These are phyloP conservation scores for Trichogramma dendrolimi DNA, from an alignment of 2,888 invertebrate genomes.

Conservation along the genomic window DNA sequence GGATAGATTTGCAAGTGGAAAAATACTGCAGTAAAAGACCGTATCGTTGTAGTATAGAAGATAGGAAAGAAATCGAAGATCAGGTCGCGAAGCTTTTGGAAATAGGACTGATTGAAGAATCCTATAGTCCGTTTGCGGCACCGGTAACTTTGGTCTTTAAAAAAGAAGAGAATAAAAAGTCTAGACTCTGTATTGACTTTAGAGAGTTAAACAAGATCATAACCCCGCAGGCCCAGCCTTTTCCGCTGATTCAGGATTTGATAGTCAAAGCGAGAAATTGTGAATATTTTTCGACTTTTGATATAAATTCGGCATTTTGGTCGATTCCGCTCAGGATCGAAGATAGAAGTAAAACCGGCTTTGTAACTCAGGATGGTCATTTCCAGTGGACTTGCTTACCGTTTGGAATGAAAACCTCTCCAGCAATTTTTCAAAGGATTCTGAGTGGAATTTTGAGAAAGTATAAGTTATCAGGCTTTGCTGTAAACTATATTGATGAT, in stretches of 20 bases:
- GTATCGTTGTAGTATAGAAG: slow-evolving; percentile 29
- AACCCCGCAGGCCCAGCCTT: slow-evolving; percentile 31
- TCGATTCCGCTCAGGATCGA: slow-evolving; percentile 29
- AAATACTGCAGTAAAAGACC: slow-evolving; percentile 31
- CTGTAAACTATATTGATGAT: slow-evolving; percentile 26
- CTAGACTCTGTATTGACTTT: slow-evolving; percentile 32
- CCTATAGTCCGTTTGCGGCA: slow-evolving; percentile 32
- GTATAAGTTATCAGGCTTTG: slow-evolving; percentile 16
- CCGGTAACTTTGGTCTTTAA: slow-evolving; percentile 31
- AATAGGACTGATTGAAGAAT: slow-evolving; percentile 32
- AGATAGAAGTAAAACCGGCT: slow-evolving; percentile 31
- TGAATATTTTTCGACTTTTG: slow-evolving; percentile 29
- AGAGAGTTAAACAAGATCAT: slow-evolving; percentile 33
- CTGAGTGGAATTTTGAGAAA: slow-evolving; percentile 24
- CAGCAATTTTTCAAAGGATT: slow-evolving; percentile 29
- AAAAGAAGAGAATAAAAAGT: slow-evolving; percentile 30
- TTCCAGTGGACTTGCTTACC: slow-evolving; percentile 26
- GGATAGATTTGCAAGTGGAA: slow-evolving; percentile 30
- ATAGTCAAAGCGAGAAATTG: slow-evolving; percentile 28
- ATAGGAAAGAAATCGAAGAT: slow-evolving; percentile 32
- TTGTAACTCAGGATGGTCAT: slow-evolving; percentile 15
- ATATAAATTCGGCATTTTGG: slow-evolving; percentile 36
- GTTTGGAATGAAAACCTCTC: slow-evolving; percentile 26
- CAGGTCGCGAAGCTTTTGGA: slow-evolving; percentile 32
- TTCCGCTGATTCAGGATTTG: slow-evolving; percentile 33